These are phyloP conservation scores for Mirza zaza DNA, from an alignment of 2,113 vertebrate species.

Conservation along the genomic window DNA sequence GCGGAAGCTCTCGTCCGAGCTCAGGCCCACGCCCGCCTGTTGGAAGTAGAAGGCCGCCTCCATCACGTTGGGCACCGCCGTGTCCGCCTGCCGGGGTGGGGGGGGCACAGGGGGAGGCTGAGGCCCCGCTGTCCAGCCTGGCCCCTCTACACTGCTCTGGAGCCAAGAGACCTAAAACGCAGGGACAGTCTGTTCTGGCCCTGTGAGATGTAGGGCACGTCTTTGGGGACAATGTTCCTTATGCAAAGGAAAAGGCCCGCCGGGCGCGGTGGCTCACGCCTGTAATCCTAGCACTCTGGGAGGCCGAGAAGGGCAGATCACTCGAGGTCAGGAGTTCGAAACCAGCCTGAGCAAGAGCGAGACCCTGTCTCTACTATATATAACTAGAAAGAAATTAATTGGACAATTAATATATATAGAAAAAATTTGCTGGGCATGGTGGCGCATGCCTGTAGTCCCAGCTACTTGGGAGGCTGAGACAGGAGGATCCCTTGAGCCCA, in stretches of 20 bases:
- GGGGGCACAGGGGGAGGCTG: background rate
- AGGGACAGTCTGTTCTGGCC: background rate
- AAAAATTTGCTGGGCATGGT: too few relatives aligned
- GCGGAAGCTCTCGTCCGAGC: constrained; percentile 87
- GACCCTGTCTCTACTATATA: too few relatives aligned
- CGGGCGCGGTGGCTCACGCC: too few relatives aligned
- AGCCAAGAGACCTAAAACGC: background rate
- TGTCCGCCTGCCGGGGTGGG: constrained; percentile 78
- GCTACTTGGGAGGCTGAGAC: too few relatives aligned
- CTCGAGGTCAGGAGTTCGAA: too few relatives aligned
- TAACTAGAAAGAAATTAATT: too few relatives aligned
- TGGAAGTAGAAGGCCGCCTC: constrained; percentile 88
- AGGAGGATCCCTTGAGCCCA: too few relatives aligned
- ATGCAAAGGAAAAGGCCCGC: background rate
- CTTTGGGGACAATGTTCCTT: background rate
- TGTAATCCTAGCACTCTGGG: too few relatives aligned
- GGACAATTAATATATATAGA: too few relatives aligned
- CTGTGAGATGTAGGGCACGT: background rate
- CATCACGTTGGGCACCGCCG: constrained; percentile 86
- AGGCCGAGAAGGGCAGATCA: rapidly evolving
- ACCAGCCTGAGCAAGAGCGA: too few relatives aligned
- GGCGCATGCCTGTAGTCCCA: too few relatives aligned
- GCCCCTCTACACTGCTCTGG: background rate
- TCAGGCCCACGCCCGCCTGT: constrained; percentile 88
- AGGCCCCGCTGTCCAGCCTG: background rate